A percentile compares a stretch with the other conserved stretches of the same genome.
phyloP scores from a whole-genome alignment of 2,888 invertebrate genomes.

The Drosophila austrosaltans region DNA sequence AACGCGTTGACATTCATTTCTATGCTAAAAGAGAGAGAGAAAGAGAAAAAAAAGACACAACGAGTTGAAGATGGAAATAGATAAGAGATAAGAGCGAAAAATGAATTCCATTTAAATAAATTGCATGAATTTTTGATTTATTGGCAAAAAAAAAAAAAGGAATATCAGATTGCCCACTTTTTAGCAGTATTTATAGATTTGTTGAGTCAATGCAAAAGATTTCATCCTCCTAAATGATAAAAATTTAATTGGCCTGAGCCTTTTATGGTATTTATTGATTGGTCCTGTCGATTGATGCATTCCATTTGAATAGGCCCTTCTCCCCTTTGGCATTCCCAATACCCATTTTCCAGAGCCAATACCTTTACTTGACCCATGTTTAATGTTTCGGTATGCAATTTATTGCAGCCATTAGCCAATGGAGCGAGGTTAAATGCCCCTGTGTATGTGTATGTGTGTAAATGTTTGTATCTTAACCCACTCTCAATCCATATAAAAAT shows the following conservation, averaged over 20 bases:
- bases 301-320: not conserved
- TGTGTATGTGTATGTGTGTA: not conserved
- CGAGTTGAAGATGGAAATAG: conserved; percentile 11
- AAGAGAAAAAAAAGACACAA: conserved; percentile 14
- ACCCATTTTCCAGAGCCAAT: too few relatives aligned
- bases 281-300: not conserved
- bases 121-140: conserved; percentile 28
- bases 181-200: not conserved
- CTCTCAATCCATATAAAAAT: conserved; percentile 44
- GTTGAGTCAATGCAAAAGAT: too few relatives aligned
- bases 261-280: not conserved
- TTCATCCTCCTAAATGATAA: not conserved
- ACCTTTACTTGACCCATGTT: conserved; percentile 28
- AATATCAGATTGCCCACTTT: not conserved
- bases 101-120: conserved; percentile 49
- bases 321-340: not conserved
- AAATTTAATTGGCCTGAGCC: not conserved
- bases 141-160: not conserved
- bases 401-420: conserved; percentile 54
- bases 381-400: conserved; percentile 56
- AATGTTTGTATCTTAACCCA: conserved; percentile 12
- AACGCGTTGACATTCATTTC: conserved; percentile 37
- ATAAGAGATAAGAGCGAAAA: conserved; percentile 7
- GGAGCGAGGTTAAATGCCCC: conserved; percentile 12
- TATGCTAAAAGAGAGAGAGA: conserved; percentile 28